Percentiles rank a stretch among this genome's conserved stretches.
Evolutionary conservation across 2,113 vertebrate genomes (phyloP).

Genomic region (Onychorhynchus coronatus): DNA sequence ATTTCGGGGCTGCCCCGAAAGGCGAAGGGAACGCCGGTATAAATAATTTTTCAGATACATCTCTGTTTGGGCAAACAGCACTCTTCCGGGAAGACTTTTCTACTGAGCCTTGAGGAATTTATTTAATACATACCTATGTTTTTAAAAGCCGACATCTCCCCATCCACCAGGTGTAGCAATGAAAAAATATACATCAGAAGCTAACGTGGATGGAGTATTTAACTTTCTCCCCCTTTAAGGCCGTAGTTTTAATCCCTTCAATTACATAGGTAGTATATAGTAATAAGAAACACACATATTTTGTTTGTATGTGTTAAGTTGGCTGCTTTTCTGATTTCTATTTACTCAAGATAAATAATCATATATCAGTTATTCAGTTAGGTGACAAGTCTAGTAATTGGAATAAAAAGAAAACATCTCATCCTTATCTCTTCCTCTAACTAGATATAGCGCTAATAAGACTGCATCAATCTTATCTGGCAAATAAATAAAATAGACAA

Average conservation of each 20-base stretch:
- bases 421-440: constrained; percentile 83
- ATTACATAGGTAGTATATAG: constrained; percentile 65
- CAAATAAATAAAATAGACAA: constrained; percentile 96
- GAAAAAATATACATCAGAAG: neutral
- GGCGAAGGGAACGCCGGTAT: neutral
- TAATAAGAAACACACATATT: constrained; percentile 71
- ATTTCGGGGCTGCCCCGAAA: neutral
- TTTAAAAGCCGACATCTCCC: neutral
- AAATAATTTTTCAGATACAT: neutral
- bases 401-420: constrained; percentile 84
- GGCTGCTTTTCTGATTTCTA: constrained; percentile 82
- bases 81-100: neutral
- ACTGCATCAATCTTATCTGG: constrained; percentile 94
- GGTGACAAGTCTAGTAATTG: constrained; percentile 87
- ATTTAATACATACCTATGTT: neutral
- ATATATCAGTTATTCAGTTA: constrained; percentile 85
- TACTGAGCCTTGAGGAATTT: neutral
- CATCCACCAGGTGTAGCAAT: neutral
- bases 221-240: neutral
- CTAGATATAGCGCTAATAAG: constrained; percentile 90
- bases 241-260: constrained; percentile 65
- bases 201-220: neutral
- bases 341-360: constrained; percentile 86
- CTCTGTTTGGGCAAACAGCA: neutral
- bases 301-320: constrained; percentile 77